Conservation (phyloP, 2,113 vertebrate genomes). For the Dasyprocta punctata region DNA sequence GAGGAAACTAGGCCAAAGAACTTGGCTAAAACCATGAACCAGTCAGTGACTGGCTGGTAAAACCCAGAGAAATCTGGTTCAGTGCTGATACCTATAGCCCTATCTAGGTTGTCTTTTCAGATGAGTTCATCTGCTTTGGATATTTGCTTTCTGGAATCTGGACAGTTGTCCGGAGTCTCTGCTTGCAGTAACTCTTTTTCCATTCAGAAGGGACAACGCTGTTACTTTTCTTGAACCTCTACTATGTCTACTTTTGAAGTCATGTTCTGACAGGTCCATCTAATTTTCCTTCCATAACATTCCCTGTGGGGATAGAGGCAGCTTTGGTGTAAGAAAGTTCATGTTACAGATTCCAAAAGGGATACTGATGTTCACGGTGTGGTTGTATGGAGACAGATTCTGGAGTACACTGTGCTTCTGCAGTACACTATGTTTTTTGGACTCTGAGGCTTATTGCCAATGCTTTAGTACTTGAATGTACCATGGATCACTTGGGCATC, state of each 20-base stretch:
- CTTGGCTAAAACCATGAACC: background rate
- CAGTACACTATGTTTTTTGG: background rate
- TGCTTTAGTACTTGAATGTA: background rate
- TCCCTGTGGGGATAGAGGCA: background rate
- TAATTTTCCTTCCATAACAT: background rate
- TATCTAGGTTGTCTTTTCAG: background rate
- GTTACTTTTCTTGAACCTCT: background rate
- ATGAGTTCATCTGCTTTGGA: rapidly evolving
- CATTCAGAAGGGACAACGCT: no score
- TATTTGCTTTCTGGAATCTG: background rate
- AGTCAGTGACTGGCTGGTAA: background rate
- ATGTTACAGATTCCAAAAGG: background rate
- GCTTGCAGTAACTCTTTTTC: background rate
- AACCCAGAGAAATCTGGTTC: background rate
- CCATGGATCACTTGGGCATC: background rate
- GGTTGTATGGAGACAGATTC: background rate
- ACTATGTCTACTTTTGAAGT: background rate
- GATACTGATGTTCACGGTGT: background rate
- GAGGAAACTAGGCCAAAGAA: background rate
- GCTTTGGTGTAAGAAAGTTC: background rate
- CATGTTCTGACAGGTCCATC: background rate
- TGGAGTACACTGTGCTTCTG: rapidly evolving
- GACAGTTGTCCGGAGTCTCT: background rate
- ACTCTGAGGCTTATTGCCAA: no score
- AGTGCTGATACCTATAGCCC: background rate